phyloP scores from a whole-genome alignment of 2,797 vertebrate genomes.

The Megalops cyprinoides region DNA sequence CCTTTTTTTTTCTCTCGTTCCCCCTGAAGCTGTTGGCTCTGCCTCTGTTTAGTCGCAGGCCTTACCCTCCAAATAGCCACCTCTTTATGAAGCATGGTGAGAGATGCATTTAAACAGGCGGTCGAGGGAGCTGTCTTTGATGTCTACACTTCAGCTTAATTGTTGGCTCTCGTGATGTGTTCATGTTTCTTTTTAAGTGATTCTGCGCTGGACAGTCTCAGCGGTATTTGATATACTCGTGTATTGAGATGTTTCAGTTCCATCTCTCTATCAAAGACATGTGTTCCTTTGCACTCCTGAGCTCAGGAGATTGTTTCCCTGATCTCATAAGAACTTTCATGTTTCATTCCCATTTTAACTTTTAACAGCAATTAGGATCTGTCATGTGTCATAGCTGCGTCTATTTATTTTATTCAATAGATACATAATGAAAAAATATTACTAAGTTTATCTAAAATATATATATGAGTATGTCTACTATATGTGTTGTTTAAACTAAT shows the following conservation, averaged over 20 bases:
- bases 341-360: background rate
- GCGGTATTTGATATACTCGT: background rate
- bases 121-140: constrained; percentile 4
- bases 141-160: background rate
- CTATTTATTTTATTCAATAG: background rate
- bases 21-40: background rate
- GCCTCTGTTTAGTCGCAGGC: constrained; percentile 1
- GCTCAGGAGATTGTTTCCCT: too few species aligned
- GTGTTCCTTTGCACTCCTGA: too few species aligned
- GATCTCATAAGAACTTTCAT: too few species aligned
- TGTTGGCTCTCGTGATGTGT: background rate
- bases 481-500: background rate
- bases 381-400: background rate
- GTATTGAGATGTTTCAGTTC: background rate
- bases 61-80: constrained; percentile 32
- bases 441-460: background rate
- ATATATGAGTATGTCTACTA: background rate
- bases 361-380: background rate
- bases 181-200: background rate
- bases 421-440: background rate
- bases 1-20: background rate
- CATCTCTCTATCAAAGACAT: too few species aligned
- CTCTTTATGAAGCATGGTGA: constrained; percentile 29
- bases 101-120: constrained; percentile 26
- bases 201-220: background rate